phyloP scores from a whole-genome alignment of 2,113 vertebrate genomes.

The Hippocampus barbouri region DNA sequence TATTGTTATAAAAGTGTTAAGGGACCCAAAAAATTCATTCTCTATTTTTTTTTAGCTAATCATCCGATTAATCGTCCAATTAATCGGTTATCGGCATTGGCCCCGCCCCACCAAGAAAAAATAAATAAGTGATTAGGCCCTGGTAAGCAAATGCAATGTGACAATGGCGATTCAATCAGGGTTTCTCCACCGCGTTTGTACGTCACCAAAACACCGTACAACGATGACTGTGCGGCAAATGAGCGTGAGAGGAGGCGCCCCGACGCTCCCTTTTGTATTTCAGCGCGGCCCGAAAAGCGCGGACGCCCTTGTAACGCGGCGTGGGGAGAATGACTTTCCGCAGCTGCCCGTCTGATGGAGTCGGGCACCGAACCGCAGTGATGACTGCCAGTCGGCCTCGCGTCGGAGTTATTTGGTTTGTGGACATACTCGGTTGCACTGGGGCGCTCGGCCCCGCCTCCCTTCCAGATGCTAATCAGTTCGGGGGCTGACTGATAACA shows the following conservation, averaged over 20 bases:
- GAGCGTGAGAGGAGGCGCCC: constrained; percentile 13
- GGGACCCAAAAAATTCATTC: too few species aligned
- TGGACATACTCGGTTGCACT: constrained; percentile 93
- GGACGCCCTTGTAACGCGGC: constrained; percentile 71
- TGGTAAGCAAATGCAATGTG: not conserved
- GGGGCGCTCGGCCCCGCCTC: constrained; percentile 83
- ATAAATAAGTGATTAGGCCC: too few species aligned
- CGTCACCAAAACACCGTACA: not conserved
- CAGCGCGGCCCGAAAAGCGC: constrained; percentile 37
- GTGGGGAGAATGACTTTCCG: constrained; percentile 86
- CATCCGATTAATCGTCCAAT: too few species aligned
- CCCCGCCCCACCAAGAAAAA: too few species aligned
- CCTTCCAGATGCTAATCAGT: constrained; percentile 98
- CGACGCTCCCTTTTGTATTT: constrained; percentile 43
- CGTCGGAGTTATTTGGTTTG: constrained; percentile 95
- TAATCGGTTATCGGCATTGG: too few species aligned
- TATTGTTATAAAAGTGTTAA: too few species aligned
- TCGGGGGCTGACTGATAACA: constrained; percentile 97
- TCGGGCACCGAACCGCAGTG: constrained; percentile 58
- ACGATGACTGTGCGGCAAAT: constrained; percentile 11
- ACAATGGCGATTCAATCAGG: not conserved
- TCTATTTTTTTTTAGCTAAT: too few species aligned
- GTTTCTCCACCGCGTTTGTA: not conserved
- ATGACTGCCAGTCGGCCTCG: constrained; percentile 85
- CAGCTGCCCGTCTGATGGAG: constrained; percentile 88